Conservation (phyloP, 2,113 vertebrate species). For the Isichthys henryi region DNA sequence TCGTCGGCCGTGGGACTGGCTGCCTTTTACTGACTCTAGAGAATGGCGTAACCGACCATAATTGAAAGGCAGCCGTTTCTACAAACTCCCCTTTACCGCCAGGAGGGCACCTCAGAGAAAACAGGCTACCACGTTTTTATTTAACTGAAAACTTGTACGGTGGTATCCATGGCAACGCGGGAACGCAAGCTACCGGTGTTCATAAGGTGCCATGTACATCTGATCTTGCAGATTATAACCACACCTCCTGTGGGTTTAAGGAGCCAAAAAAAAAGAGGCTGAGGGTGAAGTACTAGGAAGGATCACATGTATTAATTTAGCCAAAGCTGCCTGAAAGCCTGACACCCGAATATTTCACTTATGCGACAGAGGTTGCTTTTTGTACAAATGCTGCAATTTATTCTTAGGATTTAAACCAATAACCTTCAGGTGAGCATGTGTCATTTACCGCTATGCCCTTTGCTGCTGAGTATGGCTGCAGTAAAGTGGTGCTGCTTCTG, state of each 20-base stretch:
- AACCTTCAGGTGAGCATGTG: not conserved
- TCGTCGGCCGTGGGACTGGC: accelerated
- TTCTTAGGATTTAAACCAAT: not conserved
- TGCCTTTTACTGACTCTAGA: not conserved
- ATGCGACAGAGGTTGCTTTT: not conserved
- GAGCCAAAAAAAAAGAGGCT: not conserved
- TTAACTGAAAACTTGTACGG: not conserved
- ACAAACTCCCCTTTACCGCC: not conserved
- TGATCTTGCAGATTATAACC: not conserved
- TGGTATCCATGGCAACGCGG: not conserved
- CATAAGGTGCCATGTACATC: not conserved
- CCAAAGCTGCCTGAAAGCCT: not conserved
- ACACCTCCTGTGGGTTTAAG: not conserved
- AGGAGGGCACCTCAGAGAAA: not conserved
- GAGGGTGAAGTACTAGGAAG: not conserved
- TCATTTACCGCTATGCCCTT: not conserved
- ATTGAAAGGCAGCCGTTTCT: not conserved
- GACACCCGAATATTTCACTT: not conserved
- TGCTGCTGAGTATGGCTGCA: not conserved
- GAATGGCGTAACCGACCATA: not conserved
- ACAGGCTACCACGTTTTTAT: not conserved
- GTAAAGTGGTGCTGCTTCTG: not conserved
- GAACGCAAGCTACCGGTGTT: not conserved
- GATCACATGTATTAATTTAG: not conserved
- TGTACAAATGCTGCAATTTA: not conserved